phyloP scores from a whole-genome alignment of 2,888 invertebrate genomes.

The Dorcus parallelipipedus region DNA sequence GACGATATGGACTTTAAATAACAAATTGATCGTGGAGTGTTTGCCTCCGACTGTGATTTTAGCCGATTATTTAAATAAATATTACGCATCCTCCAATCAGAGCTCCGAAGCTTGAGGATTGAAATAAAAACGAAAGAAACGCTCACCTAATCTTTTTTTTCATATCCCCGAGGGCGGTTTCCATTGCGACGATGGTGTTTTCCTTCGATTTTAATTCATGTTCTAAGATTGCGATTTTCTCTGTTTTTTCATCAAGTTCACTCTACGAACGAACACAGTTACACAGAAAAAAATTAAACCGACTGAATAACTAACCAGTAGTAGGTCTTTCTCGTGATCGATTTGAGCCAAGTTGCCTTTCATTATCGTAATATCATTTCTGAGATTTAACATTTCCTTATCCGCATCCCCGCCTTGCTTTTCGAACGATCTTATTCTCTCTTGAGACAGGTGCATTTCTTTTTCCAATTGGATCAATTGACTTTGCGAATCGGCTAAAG shows the following conservation, averaged over 20 bases:
- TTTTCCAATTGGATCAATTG: constrained; percentile 63
- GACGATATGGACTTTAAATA: constrained; percentile 41
- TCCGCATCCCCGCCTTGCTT: constrained; percentile 47
- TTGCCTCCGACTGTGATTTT: constrained; percentile 61
- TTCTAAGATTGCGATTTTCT: constrained; percentile 62
- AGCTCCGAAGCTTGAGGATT: not conserved
- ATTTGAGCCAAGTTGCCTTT: constrained; percentile 61
- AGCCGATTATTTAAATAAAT: constrained; percentile 54
- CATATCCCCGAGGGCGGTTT: constrained; percentile 55
- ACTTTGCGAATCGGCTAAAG: constrained; percentile 65
- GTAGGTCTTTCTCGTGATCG: constrained; percentile 69
- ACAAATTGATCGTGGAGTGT: constrained; percentile 50
- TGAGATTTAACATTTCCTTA: constrained; percentile 59
- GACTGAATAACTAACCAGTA: constrained; percentile 50
- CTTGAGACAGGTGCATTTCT: constrained; percentile 60
- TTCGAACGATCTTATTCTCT: constrained; percentile 57
- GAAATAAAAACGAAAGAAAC: constrained; percentile 5
- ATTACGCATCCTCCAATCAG: constrained; percentile 22
- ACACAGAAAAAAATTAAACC: not conserved
- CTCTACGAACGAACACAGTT: constrained; percentile 47
- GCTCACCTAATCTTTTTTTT: constrained; percentile 56
- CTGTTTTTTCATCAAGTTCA: constrained; percentile 70
- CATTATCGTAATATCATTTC: constrained; percentile 61
- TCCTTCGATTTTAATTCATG: constrained; percentile 61
- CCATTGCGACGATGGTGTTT: constrained; percentile 54